Base-by-base conservation (phyloP, 2,888 invertebrate species). In the Drosophila maculinotata region DNA sequence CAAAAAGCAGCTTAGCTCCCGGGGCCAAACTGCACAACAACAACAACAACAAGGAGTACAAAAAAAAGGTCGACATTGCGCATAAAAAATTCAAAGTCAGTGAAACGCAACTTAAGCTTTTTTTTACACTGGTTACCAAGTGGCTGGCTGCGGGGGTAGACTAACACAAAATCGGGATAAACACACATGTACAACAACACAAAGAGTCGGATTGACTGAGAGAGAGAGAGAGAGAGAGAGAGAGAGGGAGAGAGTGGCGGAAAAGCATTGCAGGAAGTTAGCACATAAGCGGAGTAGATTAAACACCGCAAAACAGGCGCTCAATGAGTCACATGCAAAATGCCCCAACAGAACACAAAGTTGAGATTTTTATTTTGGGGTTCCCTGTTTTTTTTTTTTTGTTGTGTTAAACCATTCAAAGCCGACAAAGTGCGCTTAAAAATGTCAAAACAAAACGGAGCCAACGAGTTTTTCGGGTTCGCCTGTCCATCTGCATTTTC, bases 31-130 rank as follows among this genome's bases (percentile, higher is more conserved):
- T 39, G 35, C 58, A 62, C n/a, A 42, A n/a, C 39, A 47, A 20
- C 45, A 51, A 12, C 23, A 62, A 23, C 26, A 52, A 5, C 44
- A 51, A 14, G 14, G 30, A 17, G n/a, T 51, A 38, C 17, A 47
- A 8, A 8, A 53, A 70, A 79, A 72, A 56, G 76, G 69, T 85
- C 88, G 83, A 87, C 87, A 72, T 63, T 65, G 67, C 74, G 69
- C 62, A 83, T 83, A 83, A 87, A 82, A 83, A 88, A 83, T 83
- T 86, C 87, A 83, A 83, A 83, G 82, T 83, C 88, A 86, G 76
- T 83, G 86, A 86, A 87, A 83, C 88, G 80, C 86, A 83, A 88
- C 83, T 83, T 87, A 85, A 82, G 82, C 88, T 79, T 87, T 82
- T n/a, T 76, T 81, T 84, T 80, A 76, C 88, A 76, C 82, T 76